phyloP scores from a whole-genome alignment of 2,113 vertebrate genomes.

The Ptilonorhynchus violaceus region DNA sequence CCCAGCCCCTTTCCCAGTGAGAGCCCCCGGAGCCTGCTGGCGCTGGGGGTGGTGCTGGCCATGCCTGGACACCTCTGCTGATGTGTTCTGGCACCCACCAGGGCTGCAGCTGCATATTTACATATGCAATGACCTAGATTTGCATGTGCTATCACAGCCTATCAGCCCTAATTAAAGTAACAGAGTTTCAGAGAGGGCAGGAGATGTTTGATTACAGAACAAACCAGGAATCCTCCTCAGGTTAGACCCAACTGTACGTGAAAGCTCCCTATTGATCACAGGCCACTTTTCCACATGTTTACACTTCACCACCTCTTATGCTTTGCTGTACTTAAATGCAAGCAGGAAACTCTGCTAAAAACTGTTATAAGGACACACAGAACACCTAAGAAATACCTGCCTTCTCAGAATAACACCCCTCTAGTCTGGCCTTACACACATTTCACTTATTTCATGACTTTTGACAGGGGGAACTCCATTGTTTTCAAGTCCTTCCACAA shows the following conservation, averaged over 20 bases:
- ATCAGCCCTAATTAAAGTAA: slow-evolving; percentile 83
- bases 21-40: not conserved
- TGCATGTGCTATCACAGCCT: slow-evolving; percentile 82
- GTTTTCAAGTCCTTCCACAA: not conserved
- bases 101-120: slow-evolving; percentile 86
- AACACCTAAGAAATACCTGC: rapidly evolving
- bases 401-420: not conserved
- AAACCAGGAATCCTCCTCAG: not conserved
- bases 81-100: slow-evolving; percentile 76
- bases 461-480: not conserved
- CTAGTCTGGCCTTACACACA: not conserved
- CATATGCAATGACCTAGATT: slow-evolving; percentile 91
- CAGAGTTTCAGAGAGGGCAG: slow-evolving; percentile 13
- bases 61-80: slow-evolving; percentile 76
- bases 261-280: not conserved
- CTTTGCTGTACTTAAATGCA: rapidly evolving
- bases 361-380: not conserved
- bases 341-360: not conserved
- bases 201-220: not conserved
- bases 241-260: not conserved
- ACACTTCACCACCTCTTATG: not conserved
- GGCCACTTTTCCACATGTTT: rapidly evolving
- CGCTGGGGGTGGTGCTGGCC: slow-evolving; percentile 72
- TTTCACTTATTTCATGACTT: not conserved
- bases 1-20: not conserved